Base-by-base conservation (phyloP, 2,113 vertebrate species). In the Ammodramus savannarum region DNA sequence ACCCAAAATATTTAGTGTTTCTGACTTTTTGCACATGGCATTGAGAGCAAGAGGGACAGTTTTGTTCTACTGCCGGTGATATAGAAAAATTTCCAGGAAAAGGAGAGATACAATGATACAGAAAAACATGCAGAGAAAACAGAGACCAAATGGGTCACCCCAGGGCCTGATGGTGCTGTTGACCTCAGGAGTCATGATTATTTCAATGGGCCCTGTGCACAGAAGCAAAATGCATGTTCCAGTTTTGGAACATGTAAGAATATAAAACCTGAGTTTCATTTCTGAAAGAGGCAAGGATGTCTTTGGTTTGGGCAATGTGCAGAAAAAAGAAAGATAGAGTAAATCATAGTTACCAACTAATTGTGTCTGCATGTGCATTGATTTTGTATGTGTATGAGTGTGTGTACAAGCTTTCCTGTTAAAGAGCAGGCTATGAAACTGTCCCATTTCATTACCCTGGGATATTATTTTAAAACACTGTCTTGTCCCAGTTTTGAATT, bases 101-200 rank as follows among this genome's bases (percentile, higher is more conserved):
- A 43, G 31, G 31, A 62, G 26, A 5, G 4, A 27, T 17, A 14
- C 25, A 48, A 48, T 17, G 26, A 25, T 49, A 36, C 31, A 66
- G 51, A 69, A 62, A 48, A 59, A 73, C 13, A 61, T 10, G 23
- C 2, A 57, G 38, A 21, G 23, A 81, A 39, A 48, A 38, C 34
- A 71, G 22, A 4, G 3, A 26, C 5, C 0, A 0, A 71, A 75
- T 14, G 38, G 11, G 11, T 78, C 34, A 52, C 8, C 15, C 26
- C 11, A 6, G 26, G 48, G 43, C 22, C 43, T 62, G 25, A 71
- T 41, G 34, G 8, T 31, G 19, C 8, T 67, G 14, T 13, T 83
- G 68, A 65, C 41, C 58, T 77, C n/a, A 49, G 63, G 8, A 51
- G 5, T 61, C 23, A 11, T 1, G 0, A 6, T 76, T 68, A 38